These are phyloP conservation scores for Aquatica leii DNA, from an alignment of 2,888 invertebrate genomes.

Conservation along the genomic window DNA sequence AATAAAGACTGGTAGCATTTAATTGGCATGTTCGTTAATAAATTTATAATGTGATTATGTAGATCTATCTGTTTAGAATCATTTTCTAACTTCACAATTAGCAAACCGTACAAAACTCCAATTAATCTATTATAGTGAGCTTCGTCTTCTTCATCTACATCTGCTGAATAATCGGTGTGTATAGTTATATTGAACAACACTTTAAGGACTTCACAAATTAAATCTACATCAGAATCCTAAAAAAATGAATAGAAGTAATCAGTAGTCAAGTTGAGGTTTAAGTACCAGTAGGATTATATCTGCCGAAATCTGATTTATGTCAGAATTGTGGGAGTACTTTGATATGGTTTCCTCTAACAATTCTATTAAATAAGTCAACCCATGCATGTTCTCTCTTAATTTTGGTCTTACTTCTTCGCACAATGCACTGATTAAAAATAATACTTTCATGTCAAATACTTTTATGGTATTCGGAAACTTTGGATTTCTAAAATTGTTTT, in stretches of 20 bases:
- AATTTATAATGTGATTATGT: constrained; percentile 81
- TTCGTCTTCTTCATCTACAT: constrained; percentile 71
- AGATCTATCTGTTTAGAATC: constrained; percentile 73
- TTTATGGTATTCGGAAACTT: constrained; percentile 75
- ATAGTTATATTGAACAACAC: constrained; percentile 80
- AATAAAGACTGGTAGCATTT: constrained; percentile 75
- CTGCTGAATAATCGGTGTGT: constrained; percentile 56
- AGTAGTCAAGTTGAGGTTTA: no score
- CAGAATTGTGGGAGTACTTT: constrained; percentile 38
- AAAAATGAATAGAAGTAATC: constrained; percentile 34
- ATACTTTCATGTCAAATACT: constrained; percentile 85
- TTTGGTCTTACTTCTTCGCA: constrained; percentile 72
- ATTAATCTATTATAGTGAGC: constrained; percentile 77
- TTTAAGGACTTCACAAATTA: constrained; percentile 79
- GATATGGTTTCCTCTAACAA: constrained; percentile 72
- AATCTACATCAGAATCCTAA: constrained; percentile 68
- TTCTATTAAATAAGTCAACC: constrained; percentile 73
- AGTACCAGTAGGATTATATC: no score
- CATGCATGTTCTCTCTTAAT: constrained; percentile 74
- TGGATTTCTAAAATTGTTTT: constrained; percentile 60
- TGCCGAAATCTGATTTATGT: constrained; percentile 8
- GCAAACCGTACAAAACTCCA: constrained; percentile 73
- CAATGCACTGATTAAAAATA: constrained; percentile 89
- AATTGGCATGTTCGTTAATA: constrained; percentile 82
- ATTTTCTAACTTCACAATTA: constrained; percentile 67